Base-by-base conservation (phyloP, 2,113 vertebrate species). In the Scatophagus argus region DNA sequence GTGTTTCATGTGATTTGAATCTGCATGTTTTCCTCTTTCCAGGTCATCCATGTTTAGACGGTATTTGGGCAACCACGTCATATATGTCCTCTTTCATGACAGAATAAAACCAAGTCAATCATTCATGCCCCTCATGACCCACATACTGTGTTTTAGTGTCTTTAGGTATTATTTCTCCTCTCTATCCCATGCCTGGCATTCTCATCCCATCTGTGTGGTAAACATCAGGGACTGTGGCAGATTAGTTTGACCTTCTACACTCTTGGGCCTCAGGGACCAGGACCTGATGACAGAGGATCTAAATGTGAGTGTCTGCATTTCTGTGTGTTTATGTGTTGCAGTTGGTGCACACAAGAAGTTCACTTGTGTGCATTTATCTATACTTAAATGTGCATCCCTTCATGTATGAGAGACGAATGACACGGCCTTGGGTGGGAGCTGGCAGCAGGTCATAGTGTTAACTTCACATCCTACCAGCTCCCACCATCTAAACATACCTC, bases 181-280 rank as follows among this genome's bases (percentile, higher is more conserved):
- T 66, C 10, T 13, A 1, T 8, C 9, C 36, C 6, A 34, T 49
- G 31, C 29, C 23, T 39, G 10, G 9, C 12, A 8, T 52, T 73
- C 39, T 44, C 25, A 52, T 60, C 36, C 60, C 3, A 1, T 68
- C 61, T 21, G 31, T n/a, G 13, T n/a, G 38, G 63, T 71, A 66
- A 77, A 73, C 65, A 84, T 76, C 31, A 58, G n/a, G 36, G 21
- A 58, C 64, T 66, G 77, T 55, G 67, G 84, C 72, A 59, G 66
- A 92, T 89, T 87, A 83, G 72, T 90, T 81, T 91, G 87, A 89
- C 90, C 87, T 67, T 1, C 23, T 71, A 78, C 61, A 63, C 77
- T 55, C 31, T 66, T 71, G 63, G 79, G 81, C 79, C 81, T 65
- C 61, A 55, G 81, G 59, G 77, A 85, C 19, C 29, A 25, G 31